These are phyloP conservation scores for Seison nebaliae DNA, from an alignment of 1,140 invertebrate species.

Conservation along the genomic window DNA sequence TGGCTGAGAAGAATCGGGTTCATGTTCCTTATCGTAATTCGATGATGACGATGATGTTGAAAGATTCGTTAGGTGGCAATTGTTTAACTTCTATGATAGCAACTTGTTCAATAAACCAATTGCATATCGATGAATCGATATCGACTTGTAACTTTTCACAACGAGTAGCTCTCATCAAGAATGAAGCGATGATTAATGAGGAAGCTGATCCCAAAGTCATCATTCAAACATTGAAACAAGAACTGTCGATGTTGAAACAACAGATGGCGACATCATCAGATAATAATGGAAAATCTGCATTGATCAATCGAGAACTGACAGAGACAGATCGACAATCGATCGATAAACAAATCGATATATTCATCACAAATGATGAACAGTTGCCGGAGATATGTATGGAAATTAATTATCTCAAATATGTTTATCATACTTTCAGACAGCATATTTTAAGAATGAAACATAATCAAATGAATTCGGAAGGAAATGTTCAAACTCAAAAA, in stretches of 20 bases:
- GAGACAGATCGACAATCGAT: constrained; percentile 15
- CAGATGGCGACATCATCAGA: constrained; percentile 23
- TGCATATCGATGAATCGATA: constrained; percentile 37
- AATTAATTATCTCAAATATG: constrained; percentile 17
- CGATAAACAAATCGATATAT: background rate
- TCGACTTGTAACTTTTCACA: constrained; percentile 41
- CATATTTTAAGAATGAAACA: constrained; percentile 5
- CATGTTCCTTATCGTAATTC: constrained; percentile 42
- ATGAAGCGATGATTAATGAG: constrained; percentile 34
- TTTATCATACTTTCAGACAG: constrained; percentile 14
- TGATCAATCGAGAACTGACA: constrained; percentile 9
- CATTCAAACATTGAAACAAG: constrained; percentile 28
- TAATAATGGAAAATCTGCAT: constrained; percentile 7
- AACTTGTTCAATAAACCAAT: constrained; percentile 33
- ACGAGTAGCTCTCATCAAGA: constrained; percentile 37
- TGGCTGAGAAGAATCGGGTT: constrained; percentile 33
- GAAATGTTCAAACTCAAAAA: constrained; percentile 11
- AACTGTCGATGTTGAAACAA: constrained; percentile 24
- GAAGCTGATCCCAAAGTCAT: constrained; percentile 32
- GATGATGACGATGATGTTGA: constrained; percentile 37
- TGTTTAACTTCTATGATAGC: constrained; percentile 41
- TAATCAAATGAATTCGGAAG: background rate
- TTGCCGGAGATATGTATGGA: constrained; percentile 26
- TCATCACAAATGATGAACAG: constrained; percentile 18
- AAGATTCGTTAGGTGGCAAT: constrained; percentile 40